Percentiles rank a stretch among this genome's conserved stretches.
Evolutionary conservation across 2,888 invertebrate genomes (phyloP).

Genomic region (Hybos culiciformis): DNA sequence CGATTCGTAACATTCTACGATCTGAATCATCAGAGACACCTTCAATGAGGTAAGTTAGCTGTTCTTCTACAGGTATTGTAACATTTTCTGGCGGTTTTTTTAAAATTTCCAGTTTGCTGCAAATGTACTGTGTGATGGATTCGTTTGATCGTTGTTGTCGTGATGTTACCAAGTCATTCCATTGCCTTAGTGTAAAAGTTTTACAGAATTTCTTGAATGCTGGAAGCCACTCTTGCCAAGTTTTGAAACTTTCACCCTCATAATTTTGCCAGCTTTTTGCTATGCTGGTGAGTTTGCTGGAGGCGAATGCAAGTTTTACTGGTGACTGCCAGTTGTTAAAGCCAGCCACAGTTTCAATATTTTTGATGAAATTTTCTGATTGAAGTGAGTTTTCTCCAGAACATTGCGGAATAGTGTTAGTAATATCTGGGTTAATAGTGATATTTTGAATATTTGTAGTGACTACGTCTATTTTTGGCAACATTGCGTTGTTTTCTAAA

Average conservation of each 20-base stretch:
- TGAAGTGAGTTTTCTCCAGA: conserved; percentile 1
- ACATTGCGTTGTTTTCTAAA: background rate
- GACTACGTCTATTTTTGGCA: no score
- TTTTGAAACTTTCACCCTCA: conserved; percentile 4
- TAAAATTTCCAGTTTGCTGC: background rate
- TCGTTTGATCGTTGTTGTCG: conserved; percentile 7
- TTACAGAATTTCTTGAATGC: conserved; percentile 4
- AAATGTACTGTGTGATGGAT: conserved; percentile 3
- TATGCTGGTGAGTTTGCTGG: conserved; percentile 3
- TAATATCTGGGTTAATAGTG: conserved; percentile 5
- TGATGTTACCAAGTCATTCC: conserved; percentile 6
- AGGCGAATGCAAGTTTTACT: conserved; percentile 3
- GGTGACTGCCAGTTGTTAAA: conserved; percentile 3
- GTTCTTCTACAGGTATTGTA: background rate
- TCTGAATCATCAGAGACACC: background rate
- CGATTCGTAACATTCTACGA: conserved; percentile 1
- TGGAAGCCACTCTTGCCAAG: conserved; percentile 1
- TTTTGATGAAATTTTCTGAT: conserved; percentile 5
- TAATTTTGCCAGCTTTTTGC: conserved; percentile 9
- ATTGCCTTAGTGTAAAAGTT: conserved; percentile 5
- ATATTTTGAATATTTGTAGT: conserved; percentile 1
- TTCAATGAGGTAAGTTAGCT: background rate
- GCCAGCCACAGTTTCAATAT: background rate
- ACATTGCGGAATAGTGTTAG: conserved; percentile 5
- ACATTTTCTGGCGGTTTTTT: background rate